Base-by-base conservation (phyloP, 2,888 invertebrate genomes). In the Cantharis rustica region DNA sequence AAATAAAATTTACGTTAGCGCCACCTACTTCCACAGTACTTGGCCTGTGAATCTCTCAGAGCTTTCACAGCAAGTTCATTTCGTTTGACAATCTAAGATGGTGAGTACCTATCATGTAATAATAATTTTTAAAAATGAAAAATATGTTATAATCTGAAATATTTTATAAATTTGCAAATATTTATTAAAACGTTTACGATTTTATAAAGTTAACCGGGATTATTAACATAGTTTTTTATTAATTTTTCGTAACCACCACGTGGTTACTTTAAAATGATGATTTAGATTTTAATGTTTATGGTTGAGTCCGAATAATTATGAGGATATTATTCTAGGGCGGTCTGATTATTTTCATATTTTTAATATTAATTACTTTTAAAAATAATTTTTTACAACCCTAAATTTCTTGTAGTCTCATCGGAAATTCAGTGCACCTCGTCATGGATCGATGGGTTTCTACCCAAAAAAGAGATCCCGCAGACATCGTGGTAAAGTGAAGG, bases 381-480 rank as follows among this genome's bases (percentile, higher is more conserved):
- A 31, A 2, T 9, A 68, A 11, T 17, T 16, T 5, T 73, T 20
- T 47, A 23, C 61, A 68, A 62, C 61, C 69, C 17, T 63, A 13
- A 63, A 61, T 72, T 7, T 64, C n/a, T 76, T 68, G 73, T 89
- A 99, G 99, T 99, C 99, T 90, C 99, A 99, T 91, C 94, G 99
- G 88, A 99, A 99, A 89, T 99, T 99, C 90, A 98, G 98, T 88
- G 99, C 99, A 66, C 99, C 99, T 85, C 96, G 99, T 85, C 99
- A 99, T 93, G 99, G 99, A 86, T 99, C 98, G 75, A 98, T 99
- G 96, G 99, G 98, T 84, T 99, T 99, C 93, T 96, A 98, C 90
- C 99, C 99, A 86, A 99, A 98, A 91, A 99, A 99, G 90, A 93
- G 99, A 84, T 95, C 97, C 83, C 93, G 93, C 83, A 95, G 98